These are phyloP conservation scores for Musca domestica DNA, from an alignment of 1,140 invertebrate genomes.

Conservation along the genomic window DNA sequence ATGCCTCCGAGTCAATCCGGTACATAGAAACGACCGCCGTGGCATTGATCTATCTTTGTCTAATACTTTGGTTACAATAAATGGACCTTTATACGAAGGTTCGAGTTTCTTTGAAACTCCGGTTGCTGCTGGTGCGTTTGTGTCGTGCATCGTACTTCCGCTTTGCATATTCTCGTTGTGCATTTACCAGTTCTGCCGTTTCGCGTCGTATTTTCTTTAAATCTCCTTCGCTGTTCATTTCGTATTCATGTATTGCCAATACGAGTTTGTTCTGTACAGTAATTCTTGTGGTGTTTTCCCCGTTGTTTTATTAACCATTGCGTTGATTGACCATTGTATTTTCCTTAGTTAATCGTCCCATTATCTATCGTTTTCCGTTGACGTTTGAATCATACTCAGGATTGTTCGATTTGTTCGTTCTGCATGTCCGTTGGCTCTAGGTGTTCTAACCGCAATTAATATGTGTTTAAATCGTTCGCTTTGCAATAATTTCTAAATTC, in stretches of 20 bases:
- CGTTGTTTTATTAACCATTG: conserved; percentile 11
- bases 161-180: not conserved
- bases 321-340: conserved; percentile 20
- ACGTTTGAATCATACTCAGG: not conserved
- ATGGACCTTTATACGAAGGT: not conserved
- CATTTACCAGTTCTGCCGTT: not conserved
- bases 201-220: not conserved
- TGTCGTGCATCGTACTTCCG: not conserved
- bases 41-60: no score
- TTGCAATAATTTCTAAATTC: conserved; percentile 29
- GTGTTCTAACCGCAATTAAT: conserved; percentile 38
- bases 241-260: not conserved
- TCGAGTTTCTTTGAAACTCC: not conserved
- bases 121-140: not conserved
- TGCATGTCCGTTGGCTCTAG: conserved; percentile 35
- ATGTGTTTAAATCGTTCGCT: conserved; percentile 33
- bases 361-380: conserved; percentile 2
- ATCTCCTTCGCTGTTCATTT: not conserved
- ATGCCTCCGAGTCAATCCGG: no score
- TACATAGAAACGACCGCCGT: no score
- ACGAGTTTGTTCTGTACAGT: conserved; percentile 22
- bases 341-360: conserved; percentile 4
- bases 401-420: conserved; percentile 30
- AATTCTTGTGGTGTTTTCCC: conserved; percentile 10
- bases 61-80: conserved; percentile 2